These are phyloP conservation scores for Calonectris borealis DNA, from an alignment of 2,113 vertebrate species.

Conservation along the genomic window DNA sequence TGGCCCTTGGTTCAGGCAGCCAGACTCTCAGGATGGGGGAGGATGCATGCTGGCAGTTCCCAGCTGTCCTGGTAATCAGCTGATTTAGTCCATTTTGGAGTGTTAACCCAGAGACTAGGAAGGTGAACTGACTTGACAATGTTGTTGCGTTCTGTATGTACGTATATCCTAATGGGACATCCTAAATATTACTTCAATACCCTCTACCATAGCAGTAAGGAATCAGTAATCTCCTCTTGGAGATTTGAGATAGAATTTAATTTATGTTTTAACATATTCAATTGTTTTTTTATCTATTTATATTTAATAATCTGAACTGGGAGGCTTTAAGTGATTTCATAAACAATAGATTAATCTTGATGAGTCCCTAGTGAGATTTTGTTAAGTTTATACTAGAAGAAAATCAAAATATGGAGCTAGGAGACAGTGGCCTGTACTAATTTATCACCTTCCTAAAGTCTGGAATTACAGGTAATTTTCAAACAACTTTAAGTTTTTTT, in stretches of 20 bases:
- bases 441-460: neutral
- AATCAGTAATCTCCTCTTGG: neutral
- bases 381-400: neutral
- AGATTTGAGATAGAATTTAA: neutral
- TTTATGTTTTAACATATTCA: neutral
- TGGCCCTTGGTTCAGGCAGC: neutral
- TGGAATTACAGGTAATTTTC: neutral
- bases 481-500: neutral
- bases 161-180: neutral
- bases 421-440: neutral
- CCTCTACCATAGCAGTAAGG: neutral
- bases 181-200: neutral
- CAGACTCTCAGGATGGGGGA: neutral
- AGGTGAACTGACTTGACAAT: neutral
- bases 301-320: neutral
- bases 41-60: neutral
- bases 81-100: neutral
- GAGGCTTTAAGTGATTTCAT: neutral
- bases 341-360: neutral
- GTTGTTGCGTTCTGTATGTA: neutral
- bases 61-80: neutral
- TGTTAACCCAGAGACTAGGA: neutral
- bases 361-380: neutral
- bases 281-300: neutral
- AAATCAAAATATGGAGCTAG: neutral